Base-by-base conservation (phyloP, 1,140 invertebrate genomes). In the Prorops nasuta region DNA sequence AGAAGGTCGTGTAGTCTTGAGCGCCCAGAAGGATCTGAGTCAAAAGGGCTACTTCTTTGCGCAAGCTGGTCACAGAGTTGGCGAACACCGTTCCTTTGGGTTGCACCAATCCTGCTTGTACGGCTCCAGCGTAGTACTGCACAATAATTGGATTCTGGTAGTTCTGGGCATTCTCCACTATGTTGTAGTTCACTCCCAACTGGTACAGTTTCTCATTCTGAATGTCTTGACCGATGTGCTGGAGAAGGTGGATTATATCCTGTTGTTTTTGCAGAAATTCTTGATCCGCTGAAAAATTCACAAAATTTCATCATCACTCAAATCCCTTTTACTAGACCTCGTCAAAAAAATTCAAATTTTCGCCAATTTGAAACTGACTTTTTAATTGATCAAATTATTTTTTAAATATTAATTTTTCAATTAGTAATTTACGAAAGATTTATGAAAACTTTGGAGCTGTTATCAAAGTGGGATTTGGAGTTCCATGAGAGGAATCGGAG, bases 161-260 rank as follows among this genome's bases (percentile, higher is more conserved):
- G 4, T 65, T 55, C 0, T 71, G 46, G 1, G 57, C 28, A 14
- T 69, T 66, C 4, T 18, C 39, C 21, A 67, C 54, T 36, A 76
- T 71, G 42, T 76, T 63, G 24, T 74, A 76, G 12, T 43, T 64
- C 0, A 51, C 15, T 8, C 74, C 75, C 15, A 74, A 50, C 19
- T 61, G 63, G 32, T 71, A 60, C 18, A 76, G 51, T 19, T 74
- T 58, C 36, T 71, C 60, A 50, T 71, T 60, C 2, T 69, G 69
- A 22, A 76, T 68, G 3, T 53, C 58, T 9, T 58, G 60, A 54
- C 80, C 78, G 1, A 87, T 73, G 52, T 86, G 82, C 40, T 84
- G 77, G 31, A 86, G 70, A n/a, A 89, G 75, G 44, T 81, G 79
- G 32, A 87, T 77, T 8, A 85, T 69, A 51, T 86, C 77, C 42